phyloP scores from a whole-genome alignment of 2,888 invertebrate genomes.

The Acrocyrtus sp. region DNA sequence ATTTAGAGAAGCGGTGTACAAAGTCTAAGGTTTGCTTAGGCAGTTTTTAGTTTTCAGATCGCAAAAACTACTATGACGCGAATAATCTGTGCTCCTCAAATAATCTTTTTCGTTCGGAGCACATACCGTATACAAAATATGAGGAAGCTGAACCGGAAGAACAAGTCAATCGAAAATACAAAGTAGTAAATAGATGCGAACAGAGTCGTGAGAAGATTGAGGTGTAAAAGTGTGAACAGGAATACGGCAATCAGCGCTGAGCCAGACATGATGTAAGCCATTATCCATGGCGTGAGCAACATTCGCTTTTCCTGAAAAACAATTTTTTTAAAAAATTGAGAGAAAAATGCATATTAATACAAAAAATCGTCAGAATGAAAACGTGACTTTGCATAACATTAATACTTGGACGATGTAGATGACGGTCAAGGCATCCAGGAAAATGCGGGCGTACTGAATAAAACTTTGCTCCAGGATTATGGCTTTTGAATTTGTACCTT shows the following conservation, averaged over 20 bases:
- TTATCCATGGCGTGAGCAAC: conserved; percentile 46
- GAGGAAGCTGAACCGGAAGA: conserved; percentile 39
- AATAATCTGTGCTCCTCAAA: too few species aligned
- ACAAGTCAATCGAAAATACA: conserved; percentile 38
- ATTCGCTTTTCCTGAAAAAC: conserved; percentile 47
- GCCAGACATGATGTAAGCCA: conserved; percentile 34
- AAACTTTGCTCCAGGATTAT: conserved; percentile 32
- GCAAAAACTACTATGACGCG: not conserved
- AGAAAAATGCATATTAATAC: not conserved
- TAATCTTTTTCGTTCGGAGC: conserved; percentile 10
- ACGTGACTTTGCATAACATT: too few species aligned
- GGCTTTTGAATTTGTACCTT: conserved; percentile 42
- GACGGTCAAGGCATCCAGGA: conserved; percentile 47
- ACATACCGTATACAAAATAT: conserved; percentile 37
- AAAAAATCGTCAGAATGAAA: not conserved
- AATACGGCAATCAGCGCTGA: conserved; percentile 24
- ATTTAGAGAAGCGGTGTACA: too few species aligned
- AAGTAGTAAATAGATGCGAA: conserved; percentile 40
- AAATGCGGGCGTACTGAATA: conserved; percentile 39
- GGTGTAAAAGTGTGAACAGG: conserved; percentile 31
- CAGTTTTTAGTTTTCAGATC: not conserved
- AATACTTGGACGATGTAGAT: conserved; percentile 47
- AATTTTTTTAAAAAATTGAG: not conserved
- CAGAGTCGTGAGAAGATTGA: conserved; percentile 28
- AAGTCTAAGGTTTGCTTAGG: too few species aligned